Percentiles rank a stretch among this genome's conserved stretches.
Evolutionary conservation across 1,140 invertebrate species (phyloP).

Genomic region (Caerostris extrusa): DNA sequence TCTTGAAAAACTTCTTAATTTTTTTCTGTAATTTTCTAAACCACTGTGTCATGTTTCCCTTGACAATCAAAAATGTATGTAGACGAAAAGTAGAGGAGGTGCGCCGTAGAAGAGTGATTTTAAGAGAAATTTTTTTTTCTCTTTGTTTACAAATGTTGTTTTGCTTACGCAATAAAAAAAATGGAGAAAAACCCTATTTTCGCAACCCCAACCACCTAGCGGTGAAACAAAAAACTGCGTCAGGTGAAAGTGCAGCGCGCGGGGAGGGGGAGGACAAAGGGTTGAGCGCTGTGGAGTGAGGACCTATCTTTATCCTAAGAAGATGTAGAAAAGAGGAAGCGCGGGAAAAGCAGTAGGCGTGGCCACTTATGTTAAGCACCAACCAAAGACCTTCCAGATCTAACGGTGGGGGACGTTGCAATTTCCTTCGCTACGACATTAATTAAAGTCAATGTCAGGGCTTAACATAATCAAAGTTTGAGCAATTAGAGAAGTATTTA

Average conservation of each 20-base stretch:
- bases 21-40: too few species aligned
- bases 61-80: too few species aligned
- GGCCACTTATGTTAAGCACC: slow-evolving; percentile 73
- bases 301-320: slow-evolving; percentile 62
- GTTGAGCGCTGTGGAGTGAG: background rate
- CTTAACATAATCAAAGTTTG: slow-evolving; percentile 77
- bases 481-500: slow-evolving; percentile 76
- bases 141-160: too few species aligned
- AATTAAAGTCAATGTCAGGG: slow-evolving; percentile 76
- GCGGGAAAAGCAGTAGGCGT: slow-evolving; percentile 57
- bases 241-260: slow-evolving; percentile 10
- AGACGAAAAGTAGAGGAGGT: too few species aligned
- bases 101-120: too few species aligned
- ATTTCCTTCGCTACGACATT: slow-evolving; percentile 69
- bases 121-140: too few species aligned
- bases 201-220: background rate
- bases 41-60: too few species aligned
- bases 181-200: background rate
- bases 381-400: slow-evolving; percentile 65
- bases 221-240: background rate
- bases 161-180: background rate
- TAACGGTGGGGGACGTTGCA: slow-evolving; percentile 45
- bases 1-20: too few species aligned
- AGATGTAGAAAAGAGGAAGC: slow-evolving; percentile 47
- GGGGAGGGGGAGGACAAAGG: background rate